These are phyloP conservation scores for Macropus fuliginosus DNA, from an alignment of 2,797 vertebrate genomes.

Conservation along the genomic window DNA sequence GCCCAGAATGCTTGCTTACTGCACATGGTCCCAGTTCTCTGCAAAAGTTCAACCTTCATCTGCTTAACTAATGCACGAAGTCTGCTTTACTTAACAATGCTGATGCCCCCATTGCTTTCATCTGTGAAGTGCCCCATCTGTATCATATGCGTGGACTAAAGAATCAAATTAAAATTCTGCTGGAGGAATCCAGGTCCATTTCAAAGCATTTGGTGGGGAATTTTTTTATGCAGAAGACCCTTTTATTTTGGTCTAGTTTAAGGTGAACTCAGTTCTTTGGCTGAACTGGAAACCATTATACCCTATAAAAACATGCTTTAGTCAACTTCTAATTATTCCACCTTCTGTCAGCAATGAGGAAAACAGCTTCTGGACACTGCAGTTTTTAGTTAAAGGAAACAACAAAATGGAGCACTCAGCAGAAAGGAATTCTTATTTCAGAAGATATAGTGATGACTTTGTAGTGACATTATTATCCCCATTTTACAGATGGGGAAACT, in stretches of 20 bases:
- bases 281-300: slow-evolving; percentile 64
- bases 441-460: slow-evolving; percentile 49
- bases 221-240: slow-evolving; percentile 46
- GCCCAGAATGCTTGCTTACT: not conserved
- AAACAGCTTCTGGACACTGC: slow-evolving; percentile 64
- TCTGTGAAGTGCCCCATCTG: slow-evolving; percentile 44
- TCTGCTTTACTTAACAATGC: slow-evolving; percentile 36
- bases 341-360: slow-evolving; percentile 64
- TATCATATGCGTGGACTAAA: slow-evolving; percentile 7
- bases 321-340: slow-evolving; percentile 68
- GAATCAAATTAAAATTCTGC: slow-evolving; percentile 51
- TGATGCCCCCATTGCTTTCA: slow-evolving; percentile 29
- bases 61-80: not conserved
- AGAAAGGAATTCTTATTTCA: slow-evolving; percentile 75
- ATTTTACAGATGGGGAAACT: not conserved
- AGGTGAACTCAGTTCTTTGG: slow-evolving; percentile 47
- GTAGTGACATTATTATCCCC: slow-evolving; percentile 30
- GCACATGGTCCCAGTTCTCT: not conserved
- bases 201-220: not conserved
- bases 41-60: slow-evolving; percentile 27
- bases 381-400: slow-evolving; percentile 64
- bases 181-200: not conserved
- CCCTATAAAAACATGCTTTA: slow-evolving; percentile 63
- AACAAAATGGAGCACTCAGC: slow-evolving; percentile 55
- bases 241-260: slow-evolving; percentile 57